These are phyloP conservation scores for Cyclophora punctaria DNA, from an alignment of 2,888 invertebrate species.

Conservation along the genomic window DNA sequence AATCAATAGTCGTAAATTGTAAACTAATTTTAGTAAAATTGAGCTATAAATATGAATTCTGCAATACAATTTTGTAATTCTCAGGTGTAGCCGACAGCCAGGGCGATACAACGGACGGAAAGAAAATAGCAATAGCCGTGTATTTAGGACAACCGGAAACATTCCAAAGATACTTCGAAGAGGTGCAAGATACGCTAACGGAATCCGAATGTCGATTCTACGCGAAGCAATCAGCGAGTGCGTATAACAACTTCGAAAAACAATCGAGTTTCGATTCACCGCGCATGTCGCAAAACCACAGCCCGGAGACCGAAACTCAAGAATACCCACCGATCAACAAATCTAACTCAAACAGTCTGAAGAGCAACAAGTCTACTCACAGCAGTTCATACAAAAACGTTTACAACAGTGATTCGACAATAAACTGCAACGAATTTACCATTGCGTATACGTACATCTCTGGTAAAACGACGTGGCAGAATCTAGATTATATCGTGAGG, in stretches of 20 bases:
- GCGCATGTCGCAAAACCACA: conserved; percentile 60
- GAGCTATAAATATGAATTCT: too few relatives aligned
- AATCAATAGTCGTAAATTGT: neutral
- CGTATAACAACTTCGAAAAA: conserved; percentile 64
- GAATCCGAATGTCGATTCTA: conserved; percentile 77
- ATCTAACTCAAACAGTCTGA: conserved; percentile 71
- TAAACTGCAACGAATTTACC: conserved; percentile 82
- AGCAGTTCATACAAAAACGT: conserved; percentile 69
- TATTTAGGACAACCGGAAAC: conserved; percentile 89
- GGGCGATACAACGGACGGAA: conserved; percentile 85
- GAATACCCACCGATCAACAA: conserved; percentile 65
- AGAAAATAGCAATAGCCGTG: conserved; percentile 90
- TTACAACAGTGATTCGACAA: conserved; percentile 68
- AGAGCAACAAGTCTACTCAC: conserved; percentile 73
- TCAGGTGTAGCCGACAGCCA: conserved; percentile 75
- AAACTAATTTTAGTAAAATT: too few relatives aligned
- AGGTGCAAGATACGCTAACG: conserved; percentile 78
- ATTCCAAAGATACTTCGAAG: conserved; percentile 81
- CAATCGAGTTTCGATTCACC: conserved; percentile 68
- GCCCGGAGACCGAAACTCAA: conserved; percentile 61
- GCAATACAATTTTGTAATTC: conserved; percentile 3
- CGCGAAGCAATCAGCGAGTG: conserved; percentile 66
- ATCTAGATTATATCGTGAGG: conserved; percentile 91
- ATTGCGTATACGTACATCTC: conserved; percentile 93
- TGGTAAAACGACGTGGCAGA: conserved; percentile 96